These are phyloP conservation scores for Pheosia gnoma DNA, from an alignment of 2,888 invertebrate genomes.

Conservation along the genomic window DNA sequence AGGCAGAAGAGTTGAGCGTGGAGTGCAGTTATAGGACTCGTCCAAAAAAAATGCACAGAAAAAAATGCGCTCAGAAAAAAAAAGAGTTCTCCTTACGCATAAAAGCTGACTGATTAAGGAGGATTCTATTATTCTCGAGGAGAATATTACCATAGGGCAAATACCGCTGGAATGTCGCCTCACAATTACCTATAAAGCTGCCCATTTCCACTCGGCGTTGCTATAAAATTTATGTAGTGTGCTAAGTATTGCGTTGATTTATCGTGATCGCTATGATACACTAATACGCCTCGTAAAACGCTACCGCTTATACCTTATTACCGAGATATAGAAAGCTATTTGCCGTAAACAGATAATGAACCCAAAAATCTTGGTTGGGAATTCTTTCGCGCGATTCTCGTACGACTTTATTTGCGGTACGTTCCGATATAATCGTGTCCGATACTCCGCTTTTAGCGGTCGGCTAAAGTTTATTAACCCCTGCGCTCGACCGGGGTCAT, in stretches of 20 bases:
- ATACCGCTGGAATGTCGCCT: too few species aligned
- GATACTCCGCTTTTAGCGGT: neutral
- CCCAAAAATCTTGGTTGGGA: constrained; percentile 38
- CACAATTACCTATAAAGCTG: too few species aligned
- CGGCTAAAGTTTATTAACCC: neutral
- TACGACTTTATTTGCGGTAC: constrained; percentile 28
- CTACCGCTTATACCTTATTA: constrained; percentile 20
- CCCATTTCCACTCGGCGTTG: too few species aligned
- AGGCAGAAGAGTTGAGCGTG: constrained; percentile 25
- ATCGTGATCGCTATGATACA: too few species aligned
- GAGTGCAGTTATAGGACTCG: neutral
- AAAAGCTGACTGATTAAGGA: too few species aligned
- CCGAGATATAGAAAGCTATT: constrained; percentile 37
- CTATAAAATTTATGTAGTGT: too few species aligned
- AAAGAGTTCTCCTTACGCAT: too few species aligned
- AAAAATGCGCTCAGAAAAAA: too few species aligned
- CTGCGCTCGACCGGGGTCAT: constrained; percentile 5
- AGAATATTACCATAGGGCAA: too few species aligned
- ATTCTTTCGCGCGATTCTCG: constrained; percentile 36
- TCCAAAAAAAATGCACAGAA: too few species aligned
- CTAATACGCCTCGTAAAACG: neutral
- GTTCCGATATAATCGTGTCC: constrained; percentile 27
- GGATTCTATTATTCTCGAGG: too few species aligned
- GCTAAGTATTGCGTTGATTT: too few species aligned
- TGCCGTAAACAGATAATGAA: constrained; percentile 60